Base-by-base conservation (phyloP, 2,888 invertebrate species). In the Apamea sordens region DNA sequence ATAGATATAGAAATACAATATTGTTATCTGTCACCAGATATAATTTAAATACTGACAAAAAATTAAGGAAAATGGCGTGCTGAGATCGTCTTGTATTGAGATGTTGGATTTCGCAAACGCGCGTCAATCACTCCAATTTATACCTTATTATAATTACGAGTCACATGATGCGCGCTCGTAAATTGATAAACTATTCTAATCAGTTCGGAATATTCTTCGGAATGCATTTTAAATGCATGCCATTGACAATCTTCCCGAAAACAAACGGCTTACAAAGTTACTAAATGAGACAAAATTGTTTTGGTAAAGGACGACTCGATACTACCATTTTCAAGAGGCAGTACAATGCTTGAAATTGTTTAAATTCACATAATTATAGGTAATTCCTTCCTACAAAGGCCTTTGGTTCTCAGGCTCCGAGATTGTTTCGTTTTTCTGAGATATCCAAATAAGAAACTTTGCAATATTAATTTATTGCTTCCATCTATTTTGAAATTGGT, bases 41-140 rank as follows among this genome's bases (percentile, higher is more conserved):
- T 59, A 59, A 59, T 13, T 13, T 59, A 59, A 59, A 59, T n/a
- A 59, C 21, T 53, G 59, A 78, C 36, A 50, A 50, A 50, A 32
- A 28, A 13, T 24, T 50, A 0, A 32, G n/a, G 4, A 50, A 18
- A 5, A 18, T 44, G 15, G 36, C 80, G 68, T 83, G 61, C 83
- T 76, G 8, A 59, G 56, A 11, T n/a, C 11, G 56, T 24, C 24
- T 56, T 24, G 24, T 24, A 56, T 4, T 24, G 56, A 50, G 50
- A 50, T 32, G 10, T 47, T 69, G n/a, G 5, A 36, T 64, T 64
- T 64, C 32, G 0, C 64, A 21, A 64, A 64, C 21, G 36, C 64
- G 21, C 21, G 10, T 64, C 32, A 21, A 11, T 36, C 64, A 21
- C 5, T 36, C 21, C 11, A 36, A 36, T 64, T 21, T 64, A 36